Conservation (phyloP, 2,113 vertebrate genomes). For the Sardina pilchardus region DNA sequence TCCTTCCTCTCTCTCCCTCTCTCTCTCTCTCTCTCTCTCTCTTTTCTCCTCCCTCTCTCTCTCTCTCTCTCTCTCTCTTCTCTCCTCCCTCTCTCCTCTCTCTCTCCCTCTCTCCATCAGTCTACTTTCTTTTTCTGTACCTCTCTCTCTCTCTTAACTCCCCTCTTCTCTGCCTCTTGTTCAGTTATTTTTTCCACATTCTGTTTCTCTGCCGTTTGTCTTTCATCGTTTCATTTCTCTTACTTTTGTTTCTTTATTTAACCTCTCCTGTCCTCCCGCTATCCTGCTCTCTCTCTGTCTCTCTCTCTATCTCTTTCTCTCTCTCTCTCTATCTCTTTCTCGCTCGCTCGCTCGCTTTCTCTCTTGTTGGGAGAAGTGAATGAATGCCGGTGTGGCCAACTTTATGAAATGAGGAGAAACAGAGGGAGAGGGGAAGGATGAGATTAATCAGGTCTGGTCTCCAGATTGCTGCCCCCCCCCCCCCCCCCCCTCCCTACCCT, state of each 20-base stretch:
- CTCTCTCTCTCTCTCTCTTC: neutral
- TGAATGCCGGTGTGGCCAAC: neutral
- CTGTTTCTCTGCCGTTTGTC: neutral
- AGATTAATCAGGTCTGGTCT: conserved; percentile 41
- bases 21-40: conserved; percentile 34
- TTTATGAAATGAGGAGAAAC: neutral
- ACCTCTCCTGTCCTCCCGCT: neutral
- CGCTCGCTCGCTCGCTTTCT: neutral
- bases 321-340: neutral
- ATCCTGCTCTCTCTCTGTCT: neutral
- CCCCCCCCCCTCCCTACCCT: neutral
- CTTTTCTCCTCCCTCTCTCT: conserved; percentile 29
- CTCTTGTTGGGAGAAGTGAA: neutral
- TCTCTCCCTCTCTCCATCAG: conserved; percentile 34
- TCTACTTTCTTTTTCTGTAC: too few relatives aligned
- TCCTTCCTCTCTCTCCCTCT: conserved; percentile 26
- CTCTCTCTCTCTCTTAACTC: conserved; percentile 39
- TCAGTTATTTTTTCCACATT: neutral
- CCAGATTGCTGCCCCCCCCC: neutral
- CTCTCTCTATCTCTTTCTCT: neutral
- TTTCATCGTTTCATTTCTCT: neutral
- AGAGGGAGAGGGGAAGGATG: neutral
- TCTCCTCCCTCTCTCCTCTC: neutral
- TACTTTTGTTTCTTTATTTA: neutral
- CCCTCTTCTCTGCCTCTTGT: conserved; percentile 17